Percentiles rank a stretch among this genome's conserved stretches.
Evolutionary conservation across 2,113 vertebrate species (phyloP).

Genomic region (Dromaius novaehollandiae): DNA sequence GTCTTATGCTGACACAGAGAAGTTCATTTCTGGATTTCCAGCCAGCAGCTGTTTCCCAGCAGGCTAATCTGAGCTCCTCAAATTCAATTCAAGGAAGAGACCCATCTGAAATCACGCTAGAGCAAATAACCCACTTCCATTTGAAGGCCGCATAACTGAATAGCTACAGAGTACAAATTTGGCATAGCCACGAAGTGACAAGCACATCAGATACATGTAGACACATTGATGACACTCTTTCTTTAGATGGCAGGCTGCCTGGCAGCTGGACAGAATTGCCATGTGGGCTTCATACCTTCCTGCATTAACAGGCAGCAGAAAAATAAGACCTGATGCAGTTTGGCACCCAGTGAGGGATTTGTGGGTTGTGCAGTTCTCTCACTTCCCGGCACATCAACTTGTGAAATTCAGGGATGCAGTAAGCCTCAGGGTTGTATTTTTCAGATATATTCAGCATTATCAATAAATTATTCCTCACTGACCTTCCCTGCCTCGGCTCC

Average conservation of each 20-base stretch:
- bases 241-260: neutral
- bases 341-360: neutral
- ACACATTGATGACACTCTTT: accelerated
- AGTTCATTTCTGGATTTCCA: neutral
- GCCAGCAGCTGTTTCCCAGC: neutral
- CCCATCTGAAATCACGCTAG: neutral
- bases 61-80: neutral
- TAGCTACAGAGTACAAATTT: neutral
- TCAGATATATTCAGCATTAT: neutral
- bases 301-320: neutral
- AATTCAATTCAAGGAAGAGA: neutral
- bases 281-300: neutral
- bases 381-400: neutral
- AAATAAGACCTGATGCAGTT: neutral
- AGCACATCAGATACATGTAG: neutral
- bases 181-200: neutral
- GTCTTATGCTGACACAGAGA: neutral
- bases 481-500: neutral
- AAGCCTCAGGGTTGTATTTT: neutral
- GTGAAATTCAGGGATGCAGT: neutral
- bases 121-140: neutral
- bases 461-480: neutral
- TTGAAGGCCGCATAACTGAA: neutral
- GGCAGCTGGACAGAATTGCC: neutral
- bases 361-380: neutral